Base-by-base conservation (phyloP, 2,888 invertebrate species). In the Drosophila picticornis region DNA sequence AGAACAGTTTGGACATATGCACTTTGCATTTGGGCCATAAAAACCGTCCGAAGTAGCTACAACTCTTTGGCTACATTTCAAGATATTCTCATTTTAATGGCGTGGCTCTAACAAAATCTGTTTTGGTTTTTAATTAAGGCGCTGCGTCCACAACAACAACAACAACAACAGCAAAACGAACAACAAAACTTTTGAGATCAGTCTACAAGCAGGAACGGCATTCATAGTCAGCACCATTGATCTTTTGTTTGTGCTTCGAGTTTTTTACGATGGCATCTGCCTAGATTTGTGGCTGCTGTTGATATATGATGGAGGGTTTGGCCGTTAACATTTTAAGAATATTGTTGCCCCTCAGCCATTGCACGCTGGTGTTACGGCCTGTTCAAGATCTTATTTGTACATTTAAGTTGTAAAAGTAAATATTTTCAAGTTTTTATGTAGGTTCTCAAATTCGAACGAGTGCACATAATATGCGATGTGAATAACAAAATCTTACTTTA, bases 61-160 rank as follows among this genome's bases (percentile, higher is more conserved):
- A 87, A 84, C 83, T 83, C 83, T 70, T 86, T 79, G 78, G 53
- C 65, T 78, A 56, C 59, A 55, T 61, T 71, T 80, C 61, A 64
- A 52, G 72, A 76, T 58, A 78, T 80, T 43, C 72, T 64, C 67
- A 62, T 71, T 84, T 83, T 83, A 74, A 83, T 79, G 72, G 71
- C 66, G 19, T 57, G 58, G 72, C 84, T 72, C 78, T 69, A 84
- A 84, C 66, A 80, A 83, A 77, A 80, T 77, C 55, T 77, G 84
- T 81, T 81, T 87, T 84, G 80, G 57, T 68, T 79, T 84, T 81
- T 86, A 86, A 83, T 83, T 83, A 83, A 86, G 77, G 82, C 62
- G 50, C 75, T 62, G 80, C 66, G 62, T 19, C 55, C 10, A 32
- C 10, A 32, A 25, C 57, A 40, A 16, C 43, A 38, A 29, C 9